Evolutionary conservation across 2,797 vertebrate species (phyloP).

Genomic region (Ispidina lecontei): DNA sequence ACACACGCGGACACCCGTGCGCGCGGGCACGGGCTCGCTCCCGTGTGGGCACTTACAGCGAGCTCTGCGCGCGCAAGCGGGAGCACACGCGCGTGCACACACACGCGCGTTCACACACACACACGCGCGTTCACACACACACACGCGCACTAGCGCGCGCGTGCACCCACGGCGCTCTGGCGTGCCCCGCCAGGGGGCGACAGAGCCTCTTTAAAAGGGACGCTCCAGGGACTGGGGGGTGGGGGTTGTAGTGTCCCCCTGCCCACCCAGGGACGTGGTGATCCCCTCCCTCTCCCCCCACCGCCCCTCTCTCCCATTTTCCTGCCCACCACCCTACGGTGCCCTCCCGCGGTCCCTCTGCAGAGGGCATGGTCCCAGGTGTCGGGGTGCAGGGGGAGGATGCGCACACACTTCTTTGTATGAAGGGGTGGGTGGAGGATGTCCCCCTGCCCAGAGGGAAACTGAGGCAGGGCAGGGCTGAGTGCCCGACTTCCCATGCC

Average conservation of each 20-base stretch:
- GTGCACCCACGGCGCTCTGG: fast-evolving
- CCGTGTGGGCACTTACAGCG: too few relatives aligned
- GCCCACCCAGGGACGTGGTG: neutral
- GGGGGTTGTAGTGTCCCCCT: neutral
- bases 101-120: too few relatives aligned
- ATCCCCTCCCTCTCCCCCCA: too few relatives aligned
- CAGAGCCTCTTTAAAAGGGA: slow-evolving; percentile 21
- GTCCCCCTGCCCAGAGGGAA: neutral
- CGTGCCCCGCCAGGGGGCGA: slow-evolving; percentile 13
- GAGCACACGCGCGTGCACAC: too few relatives aligned
- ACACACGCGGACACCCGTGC: too few relatives aligned
- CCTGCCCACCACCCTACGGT: neutral
- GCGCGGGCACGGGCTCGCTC: too few relatives aligned
- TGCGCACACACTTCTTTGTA: neutral
- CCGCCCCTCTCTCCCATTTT: too few relatives aligned
- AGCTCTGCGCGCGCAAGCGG: too few relatives aligned
- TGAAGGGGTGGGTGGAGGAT: neutral
- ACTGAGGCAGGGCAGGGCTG: neutral
- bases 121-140: neutral
- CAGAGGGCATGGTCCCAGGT: too few relatives aligned
- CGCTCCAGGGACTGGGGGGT: fast-evolving
- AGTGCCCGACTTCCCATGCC: neutral
- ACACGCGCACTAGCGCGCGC: too few relatives aligned
- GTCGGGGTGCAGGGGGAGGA: neutral
- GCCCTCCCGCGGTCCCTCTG: neutral